Percentiles rank a stretch among this genome's conserved stretches.
Evolutionary conservation across 2,113 vertebrate genomes (phyloP).

Genomic region (Sturnus vulgaris): DNA sequence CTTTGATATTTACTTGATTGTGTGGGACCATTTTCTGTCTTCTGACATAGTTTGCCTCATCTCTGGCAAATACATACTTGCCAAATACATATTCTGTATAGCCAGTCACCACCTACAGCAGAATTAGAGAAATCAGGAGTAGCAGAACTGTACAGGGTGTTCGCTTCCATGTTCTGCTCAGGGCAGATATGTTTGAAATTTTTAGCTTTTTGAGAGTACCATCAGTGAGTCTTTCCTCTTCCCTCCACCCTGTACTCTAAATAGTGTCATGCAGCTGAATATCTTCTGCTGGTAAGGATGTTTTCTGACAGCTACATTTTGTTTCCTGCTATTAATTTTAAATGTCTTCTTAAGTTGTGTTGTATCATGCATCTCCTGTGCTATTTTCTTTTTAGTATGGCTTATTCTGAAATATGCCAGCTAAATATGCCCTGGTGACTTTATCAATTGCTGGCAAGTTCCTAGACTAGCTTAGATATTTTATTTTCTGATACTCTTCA

Average conservation of each 20-base stretch:
- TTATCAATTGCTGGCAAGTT: not conserved
- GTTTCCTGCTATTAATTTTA: not conserved
- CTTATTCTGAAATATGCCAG: not conserved
- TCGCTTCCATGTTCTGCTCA: not conserved
- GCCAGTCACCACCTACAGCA: not conserved
- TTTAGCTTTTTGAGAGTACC: not conserved
- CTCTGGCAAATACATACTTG: not conserved
- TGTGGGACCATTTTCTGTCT: not conserved
- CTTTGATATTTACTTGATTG: not conserved
- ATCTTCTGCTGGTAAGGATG: not conserved
- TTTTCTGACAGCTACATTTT: not conserved
- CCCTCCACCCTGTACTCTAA: fast-evolving
- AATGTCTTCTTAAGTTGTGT: not conserved
- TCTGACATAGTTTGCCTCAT: not conserved
- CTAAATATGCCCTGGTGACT: not conserved
- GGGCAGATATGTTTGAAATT: not conserved
- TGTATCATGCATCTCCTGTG: not conserved
- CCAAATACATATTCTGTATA: not conserved
- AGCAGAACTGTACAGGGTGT: not conserved
- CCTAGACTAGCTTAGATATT: not conserved
- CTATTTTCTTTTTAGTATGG: not conserved
- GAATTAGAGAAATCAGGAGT: not conserved
- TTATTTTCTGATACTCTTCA: not conserved
- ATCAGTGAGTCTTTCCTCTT: not conserved
- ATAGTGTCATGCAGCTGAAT: not conserved